A percentile compares a stretch with the other conserved stretches of the same genome.
phyloP scores from a whole-genome alignment of 2,113 vertebrate genomes.

The Aix galericulata region DNA sequence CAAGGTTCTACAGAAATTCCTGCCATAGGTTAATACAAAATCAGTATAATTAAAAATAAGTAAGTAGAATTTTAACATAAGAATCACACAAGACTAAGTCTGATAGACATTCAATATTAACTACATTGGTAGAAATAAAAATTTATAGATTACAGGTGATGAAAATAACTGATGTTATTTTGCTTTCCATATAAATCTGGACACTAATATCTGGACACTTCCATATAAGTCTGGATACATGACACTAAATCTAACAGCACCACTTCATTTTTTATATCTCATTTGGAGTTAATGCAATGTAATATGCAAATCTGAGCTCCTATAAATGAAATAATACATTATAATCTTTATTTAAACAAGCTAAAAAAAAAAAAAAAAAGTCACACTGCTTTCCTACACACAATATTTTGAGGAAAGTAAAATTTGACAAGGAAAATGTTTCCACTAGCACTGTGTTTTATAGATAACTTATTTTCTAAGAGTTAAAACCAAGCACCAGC shows the following conservation, averaged over 20 bases:
- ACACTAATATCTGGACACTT: background rate
- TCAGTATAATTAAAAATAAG: background rate
- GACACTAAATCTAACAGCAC: constrained; percentile 18
- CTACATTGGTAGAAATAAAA: constrained; percentile 58
- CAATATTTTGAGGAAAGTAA: background rate
- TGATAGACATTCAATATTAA: constrained; percentile 53
- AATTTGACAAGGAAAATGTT: constrained; percentile 31
- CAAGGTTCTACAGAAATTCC: constrained; percentile 17
- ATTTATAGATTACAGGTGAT: constrained; percentile 37
- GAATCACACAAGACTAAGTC: constrained; percentile 43
- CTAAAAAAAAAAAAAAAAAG: background rate
- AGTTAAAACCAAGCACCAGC: background rate
- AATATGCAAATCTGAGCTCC: constrained; percentile 1
- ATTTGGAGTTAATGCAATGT: constrained; percentile 7
- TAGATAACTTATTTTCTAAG: background rate
- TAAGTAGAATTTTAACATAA: constrained; percentile 35
- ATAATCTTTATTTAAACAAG: background rate
- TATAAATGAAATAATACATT: background rate
- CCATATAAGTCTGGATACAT: background rate
- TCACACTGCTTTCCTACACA: background rate
- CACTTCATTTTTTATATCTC: constrained; percentile 2
- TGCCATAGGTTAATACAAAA: background rate
- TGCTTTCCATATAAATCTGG: constrained; percentile 10
- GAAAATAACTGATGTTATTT: constrained; percentile 65
- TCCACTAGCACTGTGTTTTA: constrained; percentile 2